These are phyloP conservation scores for Apoderus coryli DNA, from an alignment of 2,888 invertebrate species.

Conservation along the genomic window DNA sequence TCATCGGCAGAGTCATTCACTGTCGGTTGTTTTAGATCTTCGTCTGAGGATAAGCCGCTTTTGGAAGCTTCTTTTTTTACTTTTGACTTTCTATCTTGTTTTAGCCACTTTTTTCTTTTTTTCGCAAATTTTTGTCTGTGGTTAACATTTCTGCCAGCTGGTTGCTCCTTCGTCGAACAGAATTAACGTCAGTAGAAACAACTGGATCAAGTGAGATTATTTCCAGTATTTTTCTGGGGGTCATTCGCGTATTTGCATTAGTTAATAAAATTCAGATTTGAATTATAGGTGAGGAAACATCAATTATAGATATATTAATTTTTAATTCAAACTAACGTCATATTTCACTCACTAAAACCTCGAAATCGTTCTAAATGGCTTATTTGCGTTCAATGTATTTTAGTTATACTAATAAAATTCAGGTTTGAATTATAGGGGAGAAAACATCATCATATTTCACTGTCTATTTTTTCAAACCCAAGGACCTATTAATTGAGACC, in stretches of 20 bases:
- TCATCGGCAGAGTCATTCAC: conserved; percentile 8
- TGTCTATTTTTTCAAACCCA: conserved; percentile 7
- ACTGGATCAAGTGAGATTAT: conserved; percentile 1
- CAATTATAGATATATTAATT: no score
- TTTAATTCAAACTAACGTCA: no score
- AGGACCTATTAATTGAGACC: conserved; percentile 11
- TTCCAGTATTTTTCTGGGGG: conserved; percentile 2
- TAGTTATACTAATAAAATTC: no score
- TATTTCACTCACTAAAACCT: no score
- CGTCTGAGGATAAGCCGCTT: conserved; percentile 9
- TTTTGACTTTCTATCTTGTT: background rate
- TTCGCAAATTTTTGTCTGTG: background rate
- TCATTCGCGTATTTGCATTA: background rate
- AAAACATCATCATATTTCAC: conserved; percentile 12
- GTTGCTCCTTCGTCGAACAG: conserved; percentile 1
- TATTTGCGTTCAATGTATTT: no score
- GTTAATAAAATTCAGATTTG: no score
- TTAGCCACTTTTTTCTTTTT: conserved; percentile 2
- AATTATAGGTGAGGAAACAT: no score
- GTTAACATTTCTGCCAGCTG: conserved; percentile 2
- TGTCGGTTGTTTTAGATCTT: conserved; percentile 7
- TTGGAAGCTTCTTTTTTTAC: background rate
- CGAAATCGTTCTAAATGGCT: background rate
- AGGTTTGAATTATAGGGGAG: no score
- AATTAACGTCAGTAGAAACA: background rate